These are phyloP conservation scores for Synanthedon tipuliformis DNA, from an alignment of 2,888 invertebrate genomes.

Conservation along the genomic window DNA sequence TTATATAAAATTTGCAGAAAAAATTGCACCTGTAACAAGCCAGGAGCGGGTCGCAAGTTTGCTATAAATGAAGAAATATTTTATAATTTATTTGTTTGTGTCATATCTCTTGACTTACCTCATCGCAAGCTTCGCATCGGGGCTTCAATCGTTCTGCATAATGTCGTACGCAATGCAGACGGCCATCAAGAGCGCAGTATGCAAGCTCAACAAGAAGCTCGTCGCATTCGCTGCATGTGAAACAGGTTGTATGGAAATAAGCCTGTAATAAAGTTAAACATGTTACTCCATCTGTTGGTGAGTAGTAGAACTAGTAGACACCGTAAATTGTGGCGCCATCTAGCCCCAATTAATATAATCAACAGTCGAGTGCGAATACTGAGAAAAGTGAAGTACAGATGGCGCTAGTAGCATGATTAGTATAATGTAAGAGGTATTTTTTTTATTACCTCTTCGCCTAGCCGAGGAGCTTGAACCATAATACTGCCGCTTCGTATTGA, in stretches of 20 bases:
- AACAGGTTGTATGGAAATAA: conserved; percentile 94
- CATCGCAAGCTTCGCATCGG: conserved; percentile 96
- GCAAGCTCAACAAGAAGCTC: conserved; percentile 96
- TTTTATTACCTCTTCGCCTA: conserved; percentile 72
- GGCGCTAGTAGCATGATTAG: conserved; percentile 6
- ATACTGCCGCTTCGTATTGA: conserved; percentile 83
- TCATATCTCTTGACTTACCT: conserved; percentile 76
- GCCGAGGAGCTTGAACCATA: conserved; percentile 86
- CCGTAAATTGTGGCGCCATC: conserved; percentile 17
- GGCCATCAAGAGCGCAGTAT: conserved; percentile 91
- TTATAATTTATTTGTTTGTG: neutral
- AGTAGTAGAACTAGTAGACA: neutral
- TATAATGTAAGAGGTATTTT: neutral
- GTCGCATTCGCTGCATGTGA: conserved; percentile 87
- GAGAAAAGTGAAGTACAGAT: conserved; percentile 10
- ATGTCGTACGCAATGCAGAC: conserved; percentile 93
- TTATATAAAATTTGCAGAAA: too few species aligned
- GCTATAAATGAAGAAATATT: too few species aligned
- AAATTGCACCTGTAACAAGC: too few species aligned
- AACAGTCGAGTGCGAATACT: too few species aligned
- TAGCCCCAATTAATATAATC: conserved; percentile 2
- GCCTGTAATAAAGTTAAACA: conserved; percentile 31
- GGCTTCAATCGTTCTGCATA: conserved; percentile 97
- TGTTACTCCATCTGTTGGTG: neutral
- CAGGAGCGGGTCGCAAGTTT: too few species aligned